Conservation (phyloP, 1,140 invertebrate genomes). For the Lepidurus packardi region DNA sequence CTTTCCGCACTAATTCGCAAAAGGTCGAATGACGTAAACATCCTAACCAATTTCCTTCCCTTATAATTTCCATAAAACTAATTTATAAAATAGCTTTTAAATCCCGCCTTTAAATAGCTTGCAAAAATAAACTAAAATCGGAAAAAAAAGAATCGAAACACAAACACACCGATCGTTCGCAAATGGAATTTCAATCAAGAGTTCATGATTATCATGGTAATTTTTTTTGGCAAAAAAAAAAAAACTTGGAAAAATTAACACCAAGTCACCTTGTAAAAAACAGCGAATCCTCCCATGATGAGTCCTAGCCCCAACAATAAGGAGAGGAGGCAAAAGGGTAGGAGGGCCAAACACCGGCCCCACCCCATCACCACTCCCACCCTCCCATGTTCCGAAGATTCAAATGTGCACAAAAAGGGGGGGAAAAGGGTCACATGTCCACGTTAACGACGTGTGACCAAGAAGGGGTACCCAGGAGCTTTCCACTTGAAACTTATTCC, state of each 20-base stretch:
- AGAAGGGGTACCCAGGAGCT: too few species aligned
- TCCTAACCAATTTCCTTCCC: neutral
- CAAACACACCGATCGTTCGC: too few species aligned
- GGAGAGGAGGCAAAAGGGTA: constrained; percentile 32
- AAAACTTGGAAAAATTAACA: neutral
- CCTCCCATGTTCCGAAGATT: constrained; percentile 10
- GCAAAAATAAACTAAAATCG: too few species aligned
- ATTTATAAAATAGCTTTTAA: too few species aligned
- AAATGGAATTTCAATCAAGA: too few species aligned
- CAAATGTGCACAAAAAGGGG: neutral
- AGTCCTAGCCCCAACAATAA: constrained; percentile 31
- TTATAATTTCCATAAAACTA: too few species aligned
- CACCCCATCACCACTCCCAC: constrained; percentile 17
- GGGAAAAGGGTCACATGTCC: neutral
- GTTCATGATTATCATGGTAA: too few species aligned
- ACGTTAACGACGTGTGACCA: neutral
- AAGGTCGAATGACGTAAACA: neutral
- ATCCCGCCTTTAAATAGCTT: too few species aligned
- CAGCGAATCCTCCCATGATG: constrained; percentile 30
- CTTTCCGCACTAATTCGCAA: constrained; percentile 8
- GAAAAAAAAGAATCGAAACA: too few species aligned
- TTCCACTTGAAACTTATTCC: too few species aligned
- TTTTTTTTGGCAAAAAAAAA: neutral
- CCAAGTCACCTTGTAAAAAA: constrained; percentile 27
- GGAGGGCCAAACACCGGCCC: constrained; percentile 16